Conservation (phyloP, 2,888 invertebrate genomes). For the Hydraecia micacea region DNA sequence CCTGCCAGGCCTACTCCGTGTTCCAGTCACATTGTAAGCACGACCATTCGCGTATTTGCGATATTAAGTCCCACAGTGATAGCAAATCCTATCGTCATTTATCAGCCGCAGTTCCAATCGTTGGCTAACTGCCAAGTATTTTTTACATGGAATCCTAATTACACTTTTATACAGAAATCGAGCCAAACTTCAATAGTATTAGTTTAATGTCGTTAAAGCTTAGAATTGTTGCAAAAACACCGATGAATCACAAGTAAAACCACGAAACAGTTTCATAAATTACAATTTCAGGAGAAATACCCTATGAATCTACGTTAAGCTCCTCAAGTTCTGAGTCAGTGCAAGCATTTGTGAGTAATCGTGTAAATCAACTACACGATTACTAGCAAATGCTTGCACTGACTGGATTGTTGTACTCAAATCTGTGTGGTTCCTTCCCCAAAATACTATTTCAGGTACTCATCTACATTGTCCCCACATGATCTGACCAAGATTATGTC, state of each 20-base stretch:
- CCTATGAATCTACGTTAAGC: no score
- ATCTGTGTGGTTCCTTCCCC: no score
- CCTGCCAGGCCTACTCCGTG: background rate
- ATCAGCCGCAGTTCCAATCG: constrained; percentile 24
- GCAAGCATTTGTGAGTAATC: no score
- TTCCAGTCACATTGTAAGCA: constrained; percentile 24
- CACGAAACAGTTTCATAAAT: no score
- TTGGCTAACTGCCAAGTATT: constrained; percentile 37
- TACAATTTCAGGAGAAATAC: no score
- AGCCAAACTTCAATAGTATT: constrained; percentile 15
- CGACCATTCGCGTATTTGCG: constrained; percentile 38
- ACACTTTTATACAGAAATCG: constrained; percentile 16
- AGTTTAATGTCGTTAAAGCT: background rate
- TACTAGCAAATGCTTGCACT: no score
- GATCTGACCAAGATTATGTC: no score
- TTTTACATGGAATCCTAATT: constrained; percentile 33
- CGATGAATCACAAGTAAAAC: background rate
- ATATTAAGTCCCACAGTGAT: constrained; percentile 38
- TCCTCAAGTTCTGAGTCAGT: no score
- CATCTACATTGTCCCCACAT: no score
- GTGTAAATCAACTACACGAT: no score
- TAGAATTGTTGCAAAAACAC: background rate
- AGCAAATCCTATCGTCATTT: constrained; percentile 33
- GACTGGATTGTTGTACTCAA: no score
- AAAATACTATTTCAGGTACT: no score